Conservation (phyloP, 2,113 vertebrate species). For the Parotia lawesii region DNA sequence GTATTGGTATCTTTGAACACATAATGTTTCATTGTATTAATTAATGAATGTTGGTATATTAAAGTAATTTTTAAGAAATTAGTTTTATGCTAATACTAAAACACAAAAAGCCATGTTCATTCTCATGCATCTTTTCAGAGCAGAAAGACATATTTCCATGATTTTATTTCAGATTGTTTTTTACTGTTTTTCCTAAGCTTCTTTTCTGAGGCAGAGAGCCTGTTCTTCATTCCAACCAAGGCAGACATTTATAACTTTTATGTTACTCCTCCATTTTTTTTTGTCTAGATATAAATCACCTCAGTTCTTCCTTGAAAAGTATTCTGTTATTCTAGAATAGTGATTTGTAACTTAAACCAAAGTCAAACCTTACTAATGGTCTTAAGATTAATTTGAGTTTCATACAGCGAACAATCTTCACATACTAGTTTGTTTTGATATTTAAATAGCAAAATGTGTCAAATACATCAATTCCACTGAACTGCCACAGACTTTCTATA, state of each 20-base stretch:
- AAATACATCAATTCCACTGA: not conserved
- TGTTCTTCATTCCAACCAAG: not conserved
- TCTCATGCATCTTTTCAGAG: not conserved
- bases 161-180: not conserved
- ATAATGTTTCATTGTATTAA: not conserved
- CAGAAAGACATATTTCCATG: not conserved
- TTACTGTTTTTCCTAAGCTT: not conserved
- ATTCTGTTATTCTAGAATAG: not conserved
- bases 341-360: not conserved
- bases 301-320: not conserved
- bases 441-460: not conserved
- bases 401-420: not conserved
- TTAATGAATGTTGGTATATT: not conserved
- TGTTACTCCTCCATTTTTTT: not conserved
- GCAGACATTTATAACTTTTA: not conserved
- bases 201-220: not conserved
- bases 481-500: not conserved
- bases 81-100: not conserved
- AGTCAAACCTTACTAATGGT: not conserved
- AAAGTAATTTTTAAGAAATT: not conserved
- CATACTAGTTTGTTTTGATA: not conserved
- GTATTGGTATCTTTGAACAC: not conserved
- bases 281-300: not conserved
- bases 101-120: not conserved
- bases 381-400: not conserved